A percentile compares a stretch with the other conserved stretches of the same genome.
These are phyloP conservation scores for Drosophila aldrichi DNA, from an alignment of 2,888 invertebrate genomes.

Conservation along the genomic window DNA sequence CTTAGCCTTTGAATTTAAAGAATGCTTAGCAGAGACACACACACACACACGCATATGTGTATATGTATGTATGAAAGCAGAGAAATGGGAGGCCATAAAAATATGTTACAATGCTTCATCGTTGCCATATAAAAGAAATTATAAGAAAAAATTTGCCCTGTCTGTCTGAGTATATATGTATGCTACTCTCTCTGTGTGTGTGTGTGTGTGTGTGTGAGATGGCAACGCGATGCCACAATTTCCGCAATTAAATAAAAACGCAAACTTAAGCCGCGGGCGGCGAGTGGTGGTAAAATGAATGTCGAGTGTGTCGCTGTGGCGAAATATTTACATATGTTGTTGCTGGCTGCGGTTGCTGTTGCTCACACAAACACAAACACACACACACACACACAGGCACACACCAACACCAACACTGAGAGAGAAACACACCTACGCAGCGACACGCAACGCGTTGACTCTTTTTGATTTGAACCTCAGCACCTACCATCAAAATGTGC, in stretches of 20 bases:
- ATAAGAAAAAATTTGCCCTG: slow-evolving; percentile 56
- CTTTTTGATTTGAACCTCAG: slow-evolving; percentile 74
- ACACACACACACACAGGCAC: slow-evolving; percentile 3
- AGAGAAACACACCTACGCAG: slow-evolving; percentile 44
- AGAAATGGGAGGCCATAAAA: slow-evolving; percentile 75
- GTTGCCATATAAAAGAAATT: slow-evolving; percentile 76
- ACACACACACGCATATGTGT: slow-evolving; percentile 19
- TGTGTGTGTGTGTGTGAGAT: slow-evolving; percentile 17
- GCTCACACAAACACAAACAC: slow-evolving; percentile 27
- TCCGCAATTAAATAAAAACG: slow-evolving; percentile 81
- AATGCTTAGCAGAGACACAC: slow-evolving; percentile 55
- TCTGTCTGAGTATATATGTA: slow-evolving; percentile 21
- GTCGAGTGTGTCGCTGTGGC: slow-evolving; percentile 73
- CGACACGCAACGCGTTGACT: slow-evolving; percentile 78
- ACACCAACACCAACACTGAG: slow-evolving; percentile 6
- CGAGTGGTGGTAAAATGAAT: slow-evolving; percentile 56
- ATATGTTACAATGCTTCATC: slow-evolving; percentile 77
- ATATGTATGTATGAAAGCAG: slow-evolving; percentile 47
- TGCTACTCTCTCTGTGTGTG: neutral
- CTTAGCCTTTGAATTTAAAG: slow-evolving; percentile 73
- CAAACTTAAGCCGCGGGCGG: slow-evolving; percentile 73
- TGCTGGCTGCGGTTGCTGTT: slow-evolving; percentile 47
- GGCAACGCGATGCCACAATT: slow-evolving; percentile 72
- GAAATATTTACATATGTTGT: slow-evolving; percentile 71
- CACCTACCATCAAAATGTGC: slow-evolving; percentile 49